These are phyloP conservation scores for Piprites chloris DNA, from an alignment of 2,113 vertebrate genomes.

Conservation along the genomic window DNA sequence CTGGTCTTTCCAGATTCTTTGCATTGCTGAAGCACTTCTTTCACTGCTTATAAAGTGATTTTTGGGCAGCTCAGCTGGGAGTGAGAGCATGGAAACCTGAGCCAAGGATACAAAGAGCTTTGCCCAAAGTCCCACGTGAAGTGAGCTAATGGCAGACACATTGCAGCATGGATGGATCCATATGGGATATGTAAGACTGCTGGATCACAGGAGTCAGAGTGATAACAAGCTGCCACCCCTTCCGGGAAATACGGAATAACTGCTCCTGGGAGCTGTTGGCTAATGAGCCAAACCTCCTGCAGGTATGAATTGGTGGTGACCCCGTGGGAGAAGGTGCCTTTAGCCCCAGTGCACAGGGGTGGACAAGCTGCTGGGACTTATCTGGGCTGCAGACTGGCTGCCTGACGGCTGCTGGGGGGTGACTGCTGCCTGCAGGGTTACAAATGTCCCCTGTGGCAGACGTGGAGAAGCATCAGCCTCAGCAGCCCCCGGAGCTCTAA, in stretches of 20 bases:
- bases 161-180: not conserved
- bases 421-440: not conserved
- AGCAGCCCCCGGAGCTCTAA: not conserved
- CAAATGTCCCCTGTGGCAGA: not conserved
- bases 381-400: not conserved
- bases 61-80: slow-evolving; percentile 1
- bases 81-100: not conserved
- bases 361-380: not conserved
- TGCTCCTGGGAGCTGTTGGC: not conserved
- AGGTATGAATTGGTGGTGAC: not conserved
- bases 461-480: not conserved
- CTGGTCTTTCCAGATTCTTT: not conserved
- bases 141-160: not conserved
- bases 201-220: not conserved
- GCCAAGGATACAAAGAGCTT: not conserved
- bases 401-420: not conserved
- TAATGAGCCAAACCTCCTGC: not conserved
- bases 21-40: not conserved
- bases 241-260: not conserved
- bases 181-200: not conserved
- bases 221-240: not conserved
- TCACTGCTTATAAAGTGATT: not conserved
- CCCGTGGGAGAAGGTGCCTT: not conserved
- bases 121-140: not conserved
- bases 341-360: not conserved